Conservation (phyloP, 92 coral and sea anemone genomes). For the Epizoanthus stellaris region DNA sequence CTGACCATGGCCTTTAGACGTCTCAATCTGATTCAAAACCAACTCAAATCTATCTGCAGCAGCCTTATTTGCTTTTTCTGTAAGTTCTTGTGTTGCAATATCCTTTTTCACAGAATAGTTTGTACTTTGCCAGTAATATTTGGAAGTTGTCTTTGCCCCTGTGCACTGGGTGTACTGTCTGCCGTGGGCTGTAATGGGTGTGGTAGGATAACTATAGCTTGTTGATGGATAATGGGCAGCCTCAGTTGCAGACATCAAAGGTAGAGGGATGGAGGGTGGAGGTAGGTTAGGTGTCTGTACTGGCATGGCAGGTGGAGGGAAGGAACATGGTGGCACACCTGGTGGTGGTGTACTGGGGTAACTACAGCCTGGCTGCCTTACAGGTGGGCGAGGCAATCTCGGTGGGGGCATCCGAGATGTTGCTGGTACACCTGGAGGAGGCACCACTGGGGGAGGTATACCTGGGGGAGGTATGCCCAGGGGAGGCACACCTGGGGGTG, state of each 20-base stretch:
- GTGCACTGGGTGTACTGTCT: background rate
- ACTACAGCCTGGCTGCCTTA: background rate
- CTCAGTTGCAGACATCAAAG: background rate
- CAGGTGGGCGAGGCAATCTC: background rate
- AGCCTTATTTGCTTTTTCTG: conserved; percentile 41
- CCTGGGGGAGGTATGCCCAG: background rate
- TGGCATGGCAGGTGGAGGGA: too few species aligned
- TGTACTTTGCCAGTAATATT: conserved; percentile 13
- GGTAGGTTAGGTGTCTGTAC: background rate
- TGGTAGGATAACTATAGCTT: background rate
- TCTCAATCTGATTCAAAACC: conserved; percentile 91
- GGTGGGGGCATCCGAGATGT: background rate
- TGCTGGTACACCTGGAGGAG: conserved; percentile 24
- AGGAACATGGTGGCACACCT: background rate
- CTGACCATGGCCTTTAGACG: conserved; percentile 54
- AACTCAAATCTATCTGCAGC: conserved; percentile 85
- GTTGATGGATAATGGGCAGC: background rate
- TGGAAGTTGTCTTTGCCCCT: background rate
- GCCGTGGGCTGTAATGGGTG: background rate
- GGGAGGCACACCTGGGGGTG: background rate
- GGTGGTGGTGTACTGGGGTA: background rate
- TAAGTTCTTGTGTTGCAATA: conserved; percentile 23
- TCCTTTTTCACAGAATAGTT: background rate
- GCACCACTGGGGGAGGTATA: conserved; percentile 27
- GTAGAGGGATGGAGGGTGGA: background rate